These are phyloP conservation scores for Benthosema pterotum DNA, from an alignment of 2,797 vertebrate genomes.

Conservation along the genomic window DNA sequence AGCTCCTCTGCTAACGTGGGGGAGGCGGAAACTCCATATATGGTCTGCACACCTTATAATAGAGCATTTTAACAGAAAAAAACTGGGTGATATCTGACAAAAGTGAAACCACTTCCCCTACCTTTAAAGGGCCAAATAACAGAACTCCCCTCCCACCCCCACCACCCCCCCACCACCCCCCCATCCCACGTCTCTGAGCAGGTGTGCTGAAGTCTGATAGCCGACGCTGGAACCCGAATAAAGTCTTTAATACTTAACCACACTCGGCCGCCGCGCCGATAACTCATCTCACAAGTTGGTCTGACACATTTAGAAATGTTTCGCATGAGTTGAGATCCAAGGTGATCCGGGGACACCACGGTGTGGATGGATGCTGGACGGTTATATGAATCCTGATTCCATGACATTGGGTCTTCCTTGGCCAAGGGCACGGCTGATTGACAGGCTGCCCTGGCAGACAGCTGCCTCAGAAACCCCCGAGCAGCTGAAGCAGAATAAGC, in stretches of 20 bases:
- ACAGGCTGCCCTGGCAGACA: constrained; percentile 51
- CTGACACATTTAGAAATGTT: constrained; percentile 24
- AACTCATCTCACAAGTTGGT: constrained; percentile 1
- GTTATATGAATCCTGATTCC: constrained; percentile 26
- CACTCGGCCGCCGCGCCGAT: not conserved
- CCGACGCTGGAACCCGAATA: too few relatives aligned
- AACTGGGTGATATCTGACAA: too few relatives aligned
- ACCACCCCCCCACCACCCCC: not conserved
- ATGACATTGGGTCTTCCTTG: constrained; percentile 64
- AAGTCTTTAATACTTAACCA: not conserved
- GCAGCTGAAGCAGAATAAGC: constrained; percentile 42
- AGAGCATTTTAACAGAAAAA: too few relatives aligned
- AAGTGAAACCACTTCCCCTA: too few relatives aligned
- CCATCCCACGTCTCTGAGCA: not conserved
- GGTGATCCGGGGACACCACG: constrained; percentile 43
- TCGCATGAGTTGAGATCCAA: constrained; percentile 32
- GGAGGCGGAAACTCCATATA: too few relatives aligned
- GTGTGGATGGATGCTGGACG: constrained; percentile 8
- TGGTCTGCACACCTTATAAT: too few relatives aligned
- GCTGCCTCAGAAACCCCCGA: constrained; percentile 37
- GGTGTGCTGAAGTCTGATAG: constrained; percentile 1
- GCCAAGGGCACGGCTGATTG: constrained; percentile 45
- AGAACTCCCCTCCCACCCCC: not conserved
- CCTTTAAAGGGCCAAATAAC: not conserved
- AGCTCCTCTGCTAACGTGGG: too few relatives aligned